Evolutionary conservation across 35 echinoderm and acorn worm genomes (phyloP).

Genomic region (Chiridota heheva): DNA sequence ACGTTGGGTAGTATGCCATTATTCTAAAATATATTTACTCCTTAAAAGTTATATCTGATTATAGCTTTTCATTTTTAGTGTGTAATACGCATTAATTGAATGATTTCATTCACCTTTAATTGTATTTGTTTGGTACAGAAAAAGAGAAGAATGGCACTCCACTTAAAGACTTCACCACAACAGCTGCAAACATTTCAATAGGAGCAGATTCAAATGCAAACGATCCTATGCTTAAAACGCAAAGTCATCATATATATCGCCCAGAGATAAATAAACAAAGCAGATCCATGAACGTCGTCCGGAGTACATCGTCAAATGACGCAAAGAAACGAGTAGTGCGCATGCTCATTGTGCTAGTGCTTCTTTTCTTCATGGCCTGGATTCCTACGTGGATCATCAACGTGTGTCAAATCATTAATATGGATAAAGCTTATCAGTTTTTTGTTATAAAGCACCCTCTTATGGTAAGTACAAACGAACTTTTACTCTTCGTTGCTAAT

Average conservation of each 20-base stretch:
- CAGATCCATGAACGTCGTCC: constrained; percentile 28
- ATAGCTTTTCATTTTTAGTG: too few species aligned
- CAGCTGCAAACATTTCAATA: background rate
- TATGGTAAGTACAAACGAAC: constrained; percentile 29
- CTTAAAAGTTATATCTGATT: too few species aligned
- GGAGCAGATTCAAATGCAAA: constrained; percentile 22
- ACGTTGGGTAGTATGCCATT: too few species aligned
- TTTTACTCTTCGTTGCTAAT: too few species aligned
- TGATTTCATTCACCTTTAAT: too few species aligned
- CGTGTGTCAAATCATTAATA: constrained; percentile 65
- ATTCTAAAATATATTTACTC: too few species aligned
- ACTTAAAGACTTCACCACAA: constrained; percentile 46
- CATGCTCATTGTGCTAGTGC: constrained; percentile 88
- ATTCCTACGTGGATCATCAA: constrained; percentile 83
- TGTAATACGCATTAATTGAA: too few species aligned
- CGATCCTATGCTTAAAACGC: constrained; percentile 24
- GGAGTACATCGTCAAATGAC: constrained; percentile 78
- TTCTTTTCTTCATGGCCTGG: constrained; percentile 92
- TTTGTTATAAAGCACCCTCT: background rate
- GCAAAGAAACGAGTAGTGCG: constrained; percentile 93
- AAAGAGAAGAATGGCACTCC: constrained; percentile 84
- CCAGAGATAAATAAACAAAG: constrained; percentile 20
- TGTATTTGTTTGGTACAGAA: too few species aligned
- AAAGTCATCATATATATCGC: constrained; percentile 36
- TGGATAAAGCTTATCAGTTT: background rate